Conservation (phyloP, 2,888 invertebrate genomes). For the Tetrapedia diversipes region DNA sequence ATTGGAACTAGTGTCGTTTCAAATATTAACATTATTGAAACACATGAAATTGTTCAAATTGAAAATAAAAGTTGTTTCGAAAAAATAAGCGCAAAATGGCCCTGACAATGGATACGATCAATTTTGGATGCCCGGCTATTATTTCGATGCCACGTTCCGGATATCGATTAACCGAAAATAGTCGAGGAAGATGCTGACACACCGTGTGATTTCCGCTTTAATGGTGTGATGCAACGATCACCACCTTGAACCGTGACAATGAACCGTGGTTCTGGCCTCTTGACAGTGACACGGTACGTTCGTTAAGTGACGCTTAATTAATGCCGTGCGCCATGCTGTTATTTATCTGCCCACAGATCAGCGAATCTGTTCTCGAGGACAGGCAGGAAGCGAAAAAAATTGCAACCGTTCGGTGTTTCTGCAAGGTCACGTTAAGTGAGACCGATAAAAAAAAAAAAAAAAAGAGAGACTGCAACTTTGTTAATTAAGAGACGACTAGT, state of each 20-base stretch:
- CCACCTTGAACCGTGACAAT: constrained; percentile 78
- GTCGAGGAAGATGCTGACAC: constrained; percentile 17
- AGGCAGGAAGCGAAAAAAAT: not conserved
- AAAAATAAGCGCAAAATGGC: too few species aligned
- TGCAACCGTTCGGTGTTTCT: constrained; percentile 9
- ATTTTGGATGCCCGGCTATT: too few species aligned
- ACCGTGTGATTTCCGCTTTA: constrained; percentile 34
- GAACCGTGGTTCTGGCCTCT: constrained; percentile 69
- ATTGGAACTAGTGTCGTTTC: too few species aligned
- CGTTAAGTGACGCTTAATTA: constrained; percentile 58
- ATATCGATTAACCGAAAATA: constrained; percentile 37
- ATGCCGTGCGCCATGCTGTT: constrained; percentile 30
- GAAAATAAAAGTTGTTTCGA: too few species aligned
- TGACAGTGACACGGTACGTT: constrained; percentile 49
- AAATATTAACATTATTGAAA: too few species aligned
- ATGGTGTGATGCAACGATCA: constrained; percentile 47
- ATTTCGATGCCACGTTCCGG: constrained; percentile 5
- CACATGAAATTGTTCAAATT: too few species aligned
- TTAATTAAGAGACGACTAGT: too few species aligned
- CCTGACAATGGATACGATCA: too few species aligned
- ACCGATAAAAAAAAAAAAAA: too few species aligned
- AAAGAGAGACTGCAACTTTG: too few species aligned
- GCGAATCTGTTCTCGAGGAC: constrained; percentile 19
- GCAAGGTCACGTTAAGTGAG: not conserved
- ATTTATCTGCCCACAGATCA: constrained; percentile 46